phyloP scores from a whole-genome alignment of 2,113 vertebrate species.

The Camelus dromedarius region DNA sequence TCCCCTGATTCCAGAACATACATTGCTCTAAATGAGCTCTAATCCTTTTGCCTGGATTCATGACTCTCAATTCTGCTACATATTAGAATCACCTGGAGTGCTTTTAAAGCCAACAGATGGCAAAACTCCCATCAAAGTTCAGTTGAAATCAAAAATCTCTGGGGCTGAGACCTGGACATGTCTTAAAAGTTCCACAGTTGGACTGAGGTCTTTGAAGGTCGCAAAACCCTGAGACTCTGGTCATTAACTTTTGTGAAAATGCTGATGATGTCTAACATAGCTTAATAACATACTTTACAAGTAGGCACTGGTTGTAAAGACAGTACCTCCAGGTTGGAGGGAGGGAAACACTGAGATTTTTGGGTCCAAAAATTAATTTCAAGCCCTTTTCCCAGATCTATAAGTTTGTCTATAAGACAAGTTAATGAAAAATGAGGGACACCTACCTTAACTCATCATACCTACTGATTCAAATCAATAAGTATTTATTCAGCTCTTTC shows the following conservation, averaged over 20 bases:
- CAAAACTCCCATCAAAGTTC: background rate
- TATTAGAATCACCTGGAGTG: background rate
- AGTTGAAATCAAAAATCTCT: conserved; percentile 18
- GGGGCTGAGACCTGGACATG: background rate
- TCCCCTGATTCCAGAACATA: background rate
- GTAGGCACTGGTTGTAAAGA: conserved; percentile 1
- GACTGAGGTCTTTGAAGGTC: conserved; percentile 25
- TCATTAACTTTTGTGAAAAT: conserved; percentile 17
- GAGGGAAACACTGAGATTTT: background rate
- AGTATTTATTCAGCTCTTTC: background rate
- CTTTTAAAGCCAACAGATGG: conserved; percentile 6
- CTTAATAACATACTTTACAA: conserved; percentile 25
- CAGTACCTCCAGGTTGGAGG: background rate
- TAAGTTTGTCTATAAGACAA: conserved; percentile 9
- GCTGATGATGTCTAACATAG: background rate
- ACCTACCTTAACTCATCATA: background rate
- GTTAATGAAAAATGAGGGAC: conserved; percentile 10
- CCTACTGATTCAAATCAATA: background rate
- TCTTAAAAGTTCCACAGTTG: conserved; percentile 9
- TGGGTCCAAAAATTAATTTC: background rate
- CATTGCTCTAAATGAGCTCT: background rate
- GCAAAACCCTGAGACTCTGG: background rate
- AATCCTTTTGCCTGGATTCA: background rate
- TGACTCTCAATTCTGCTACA: background rate
- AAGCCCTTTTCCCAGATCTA: background rate